A percentile compares a stretch with the other conserved stretches of the same genome.
Conservation (phyloP, 2,888 invertebrate genomes). For the Julus scandinavius region DNA sequence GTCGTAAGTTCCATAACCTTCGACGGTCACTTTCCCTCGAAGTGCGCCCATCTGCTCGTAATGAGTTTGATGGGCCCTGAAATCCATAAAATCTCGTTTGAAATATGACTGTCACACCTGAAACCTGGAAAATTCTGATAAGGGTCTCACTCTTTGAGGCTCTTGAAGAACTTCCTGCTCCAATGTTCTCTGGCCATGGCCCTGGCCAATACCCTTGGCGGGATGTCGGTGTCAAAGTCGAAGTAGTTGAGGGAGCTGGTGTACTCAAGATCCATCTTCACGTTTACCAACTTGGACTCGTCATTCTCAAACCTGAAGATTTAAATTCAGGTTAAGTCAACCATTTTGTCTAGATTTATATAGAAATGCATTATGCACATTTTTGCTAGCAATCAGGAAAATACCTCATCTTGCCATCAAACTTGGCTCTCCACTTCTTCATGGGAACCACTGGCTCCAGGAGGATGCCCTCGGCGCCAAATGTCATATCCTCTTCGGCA, state of each 20-base stretch:
- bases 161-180: conserved; percentile 76
- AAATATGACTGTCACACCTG: background rate
- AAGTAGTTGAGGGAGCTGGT: conserved; percentile 74
- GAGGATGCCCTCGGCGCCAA: conserved; percentile 72
- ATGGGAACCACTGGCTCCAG: conserved; percentile 77
- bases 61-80: conserved; percentile 80
- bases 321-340: background rate
- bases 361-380: too few species aligned
- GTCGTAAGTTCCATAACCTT: conserved; percentile 67
- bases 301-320: conserved; percentile 56
- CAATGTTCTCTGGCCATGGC: conserved; percentile 81
- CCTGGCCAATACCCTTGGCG: conserved; percentile 75
- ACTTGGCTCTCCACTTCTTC: conserved; percentile 78
- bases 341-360: background rate
- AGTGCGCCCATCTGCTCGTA: conserved; percentile 83
- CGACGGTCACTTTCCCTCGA: conserved; percentile 72
- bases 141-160: conserved; percentile 71
- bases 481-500: conserved; percentile 70
- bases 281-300: conserved; percentile 68
- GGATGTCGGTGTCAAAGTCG: conserved; percentile 79
- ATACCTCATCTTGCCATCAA: conserved; percentile 76
- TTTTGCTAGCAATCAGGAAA: too few species aligned
- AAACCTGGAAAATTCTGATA: background rate
- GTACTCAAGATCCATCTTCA: conserved; percentile 75
- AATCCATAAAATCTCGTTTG: conserved; percentile 61